Percentiles rank a stretch among this genome's conserved stretches.
Conservation (phyloP, 2,797 vertebrate genomes). For the Apogon hyalosoma region DNA sequence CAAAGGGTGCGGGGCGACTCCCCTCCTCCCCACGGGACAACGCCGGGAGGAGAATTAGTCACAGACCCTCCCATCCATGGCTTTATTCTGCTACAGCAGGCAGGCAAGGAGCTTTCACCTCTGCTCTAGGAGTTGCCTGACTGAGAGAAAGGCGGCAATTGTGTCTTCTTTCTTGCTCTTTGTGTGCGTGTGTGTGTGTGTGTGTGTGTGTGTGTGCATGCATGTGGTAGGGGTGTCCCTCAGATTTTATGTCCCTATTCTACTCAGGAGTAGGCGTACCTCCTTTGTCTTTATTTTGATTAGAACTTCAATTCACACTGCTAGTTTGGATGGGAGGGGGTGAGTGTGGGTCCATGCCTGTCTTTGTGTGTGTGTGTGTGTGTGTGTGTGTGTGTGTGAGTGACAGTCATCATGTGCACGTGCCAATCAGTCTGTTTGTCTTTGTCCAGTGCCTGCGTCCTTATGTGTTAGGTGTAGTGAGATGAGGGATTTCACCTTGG, state of each 20-base stretch:
- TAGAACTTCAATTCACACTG: constrained; percentile 64
- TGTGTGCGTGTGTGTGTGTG: constrained; percentile 40
- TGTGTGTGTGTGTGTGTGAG: background rate
- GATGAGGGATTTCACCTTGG: constrained; percentile 30
- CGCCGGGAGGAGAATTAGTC: constrained; percentile 85
- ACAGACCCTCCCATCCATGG: constrained; percentile 85
- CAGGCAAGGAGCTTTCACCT: constrained; percentile 75
- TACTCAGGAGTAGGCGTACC: constrained; percentile 70
- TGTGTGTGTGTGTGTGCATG: constrained; percentile 33
- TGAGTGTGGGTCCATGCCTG: constrained; percentile 44
- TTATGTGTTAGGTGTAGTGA: constrained; percentile 61
- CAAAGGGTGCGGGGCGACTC: constrained; percentile 84
- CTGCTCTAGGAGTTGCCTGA: constrained; percentile 71
- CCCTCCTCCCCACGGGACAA: constrained; percentile 81
- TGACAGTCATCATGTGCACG: constrained; percentile 25
- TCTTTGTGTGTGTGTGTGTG: constrained; percentile 50
- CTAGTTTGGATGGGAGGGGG: constrained; percentile 46
- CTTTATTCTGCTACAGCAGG: constrained; percentile 84
- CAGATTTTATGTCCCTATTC: constrained; percentile 74
- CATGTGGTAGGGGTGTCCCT: constrained; percentile 51
- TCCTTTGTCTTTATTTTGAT: constrained; percentile 80
- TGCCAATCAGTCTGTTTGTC: constrained; percentile 58
- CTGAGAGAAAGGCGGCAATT: constrained; percentile 76
- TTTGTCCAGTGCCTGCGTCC: constrained; percentile 57
- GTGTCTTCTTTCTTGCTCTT: constrained; percentile 68